These are phyloP conservation scores for Wiebesia pumilae DNA, from an alignment of 1,140 invertebrate species.

Conservation along the genomic window DNA sequence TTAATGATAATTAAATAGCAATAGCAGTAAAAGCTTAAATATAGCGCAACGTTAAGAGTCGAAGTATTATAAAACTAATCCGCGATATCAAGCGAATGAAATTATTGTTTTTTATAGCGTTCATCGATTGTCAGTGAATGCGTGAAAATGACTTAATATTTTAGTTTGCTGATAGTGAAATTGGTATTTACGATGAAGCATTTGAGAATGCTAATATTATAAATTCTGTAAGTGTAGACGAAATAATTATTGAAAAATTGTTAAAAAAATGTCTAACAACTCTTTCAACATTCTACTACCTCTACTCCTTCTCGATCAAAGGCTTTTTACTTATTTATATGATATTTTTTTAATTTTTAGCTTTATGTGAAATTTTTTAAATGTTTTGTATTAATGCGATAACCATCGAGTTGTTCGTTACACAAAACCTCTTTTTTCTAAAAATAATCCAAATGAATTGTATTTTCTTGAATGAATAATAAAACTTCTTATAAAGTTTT, in stretches of 20 bases:
- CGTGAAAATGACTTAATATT: neutral
- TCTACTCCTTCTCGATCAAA: slow-evolving; percentile 4
- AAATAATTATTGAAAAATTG: neutral
- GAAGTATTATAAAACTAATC: neutral
- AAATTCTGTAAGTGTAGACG: neutral
- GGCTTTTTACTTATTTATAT: neutral
- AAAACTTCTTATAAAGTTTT: slow-evolving; percentile 65
- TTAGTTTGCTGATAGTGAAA: neutral
- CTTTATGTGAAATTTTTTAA: slow-evolving; percentile 33
- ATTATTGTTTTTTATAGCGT: neutral
- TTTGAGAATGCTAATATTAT: neutral
- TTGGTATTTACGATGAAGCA: neutral
- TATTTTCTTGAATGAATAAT: slow-evolving; percentile 74
- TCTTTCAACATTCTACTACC: neutral
- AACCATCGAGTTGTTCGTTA: slow-evolving; percentile 3
- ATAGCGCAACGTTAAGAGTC: neutral
- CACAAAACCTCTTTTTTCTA: neutral
- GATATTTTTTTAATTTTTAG: neutral
- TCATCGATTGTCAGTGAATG: neutral
- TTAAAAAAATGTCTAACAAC: neutral
- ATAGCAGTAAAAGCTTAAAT: too few relatives aligned
- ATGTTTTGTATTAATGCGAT: slow-evolving; percentile 29
- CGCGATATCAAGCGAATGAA: neutral
- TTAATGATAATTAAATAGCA: too few relatives aligned
- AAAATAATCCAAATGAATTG: slow-evolving; percentile 23